Conservation (phyloP, 1,140 invertebrate genomes). For the Dysdera silvatica region DNA sequence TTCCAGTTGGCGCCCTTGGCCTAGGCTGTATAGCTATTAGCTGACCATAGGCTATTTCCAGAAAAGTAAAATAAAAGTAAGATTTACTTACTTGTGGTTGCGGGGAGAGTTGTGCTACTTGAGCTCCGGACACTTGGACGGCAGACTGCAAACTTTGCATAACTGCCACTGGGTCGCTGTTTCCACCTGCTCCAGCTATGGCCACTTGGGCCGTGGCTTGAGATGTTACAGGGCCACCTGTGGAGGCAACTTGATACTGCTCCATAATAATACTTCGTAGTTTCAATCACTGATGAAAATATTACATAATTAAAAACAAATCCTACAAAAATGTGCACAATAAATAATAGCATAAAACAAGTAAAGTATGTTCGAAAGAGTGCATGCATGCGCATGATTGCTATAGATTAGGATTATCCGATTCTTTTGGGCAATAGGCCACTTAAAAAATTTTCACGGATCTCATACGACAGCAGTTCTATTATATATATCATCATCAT, state of each 20-base stretch:
- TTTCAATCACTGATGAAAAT: background rate
- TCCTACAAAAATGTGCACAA: background rate
- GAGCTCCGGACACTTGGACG: slow-evolving; percentile 37
- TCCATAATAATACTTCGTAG: slow-evolving; percentile 18
- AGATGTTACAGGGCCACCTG: slow-evolving; percentile 28
- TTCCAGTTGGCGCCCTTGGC: background rate
- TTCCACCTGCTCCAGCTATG: slow-evolving; percentile 4
- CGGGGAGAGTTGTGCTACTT: slow-evolving; percentile 24
- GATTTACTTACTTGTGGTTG: slow-evolving; percentile 21
- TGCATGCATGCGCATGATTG: background rate
- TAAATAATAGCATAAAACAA: background rate
- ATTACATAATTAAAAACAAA: background rate
- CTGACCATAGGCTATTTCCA: slow-evolving; percentile 16
- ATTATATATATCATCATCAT: too few relatives aligned
- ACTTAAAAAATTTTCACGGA: background rate
- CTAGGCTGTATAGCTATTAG: background rate
- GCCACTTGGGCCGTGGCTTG: slow-evolving; percentile 10
- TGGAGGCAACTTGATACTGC: slow-evolving; percentile 34
- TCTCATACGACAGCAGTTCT: too few relatives aligned
- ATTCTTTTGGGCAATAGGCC: background rate
- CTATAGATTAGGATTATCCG: background rate
- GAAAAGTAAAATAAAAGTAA: background rate
- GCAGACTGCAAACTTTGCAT: slow-evolving; percentile 42
- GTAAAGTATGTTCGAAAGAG: background rate
- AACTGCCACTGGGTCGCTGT: slow-evolving; percentile 37